These are phyloP conservation scores for Aptenodytes forsteri DNA, from an alignment of 2,113 vertebrate species.

Conservation along the genomic window DNA sequence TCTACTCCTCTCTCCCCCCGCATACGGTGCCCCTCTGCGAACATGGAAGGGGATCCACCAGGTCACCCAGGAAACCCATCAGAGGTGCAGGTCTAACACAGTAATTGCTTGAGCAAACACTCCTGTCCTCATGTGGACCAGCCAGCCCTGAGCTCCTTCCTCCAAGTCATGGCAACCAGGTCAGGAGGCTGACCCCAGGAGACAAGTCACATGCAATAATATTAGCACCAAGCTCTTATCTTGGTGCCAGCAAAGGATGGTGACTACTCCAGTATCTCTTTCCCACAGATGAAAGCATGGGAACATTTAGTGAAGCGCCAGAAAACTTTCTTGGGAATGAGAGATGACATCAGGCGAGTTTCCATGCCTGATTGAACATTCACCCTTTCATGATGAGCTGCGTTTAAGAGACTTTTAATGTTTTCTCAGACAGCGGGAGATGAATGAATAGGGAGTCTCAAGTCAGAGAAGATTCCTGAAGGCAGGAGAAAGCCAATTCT, in stretches of 20 bases:
- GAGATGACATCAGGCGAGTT: not conserved
- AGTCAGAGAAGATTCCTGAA: not conserved
- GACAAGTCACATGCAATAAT: not conserved
- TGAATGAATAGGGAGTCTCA: not conserved
- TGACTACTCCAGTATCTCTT: not conserved
- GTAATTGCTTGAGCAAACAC: not conserved
- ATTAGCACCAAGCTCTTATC: not conserved
- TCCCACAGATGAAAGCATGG: slow-evolving; percentile 36
- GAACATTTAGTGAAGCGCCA: not conserved
- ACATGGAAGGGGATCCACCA: not conserved
- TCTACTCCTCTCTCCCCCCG: not conserved
- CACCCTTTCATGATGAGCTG: not conserved
- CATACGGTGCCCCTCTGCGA: not conserved
- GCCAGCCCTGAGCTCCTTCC: not conserved
- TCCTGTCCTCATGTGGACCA: not conserved
- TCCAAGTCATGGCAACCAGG: not conserved
- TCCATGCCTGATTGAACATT: not conserved
- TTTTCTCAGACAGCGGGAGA: not conserved
- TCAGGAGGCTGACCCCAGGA: not conserved
- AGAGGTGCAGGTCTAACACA: not conserved
- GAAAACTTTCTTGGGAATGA: not conserved
- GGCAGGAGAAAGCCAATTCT: not conserved
- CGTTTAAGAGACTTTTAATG: not conserved
- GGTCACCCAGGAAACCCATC: not conserved
- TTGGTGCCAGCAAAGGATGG: not conserved